These are phyloP conservation scores for Andrena minutula DNA, from an alignment of 2,888 invertebrate species.

Conservation along the genomic window DNA sequence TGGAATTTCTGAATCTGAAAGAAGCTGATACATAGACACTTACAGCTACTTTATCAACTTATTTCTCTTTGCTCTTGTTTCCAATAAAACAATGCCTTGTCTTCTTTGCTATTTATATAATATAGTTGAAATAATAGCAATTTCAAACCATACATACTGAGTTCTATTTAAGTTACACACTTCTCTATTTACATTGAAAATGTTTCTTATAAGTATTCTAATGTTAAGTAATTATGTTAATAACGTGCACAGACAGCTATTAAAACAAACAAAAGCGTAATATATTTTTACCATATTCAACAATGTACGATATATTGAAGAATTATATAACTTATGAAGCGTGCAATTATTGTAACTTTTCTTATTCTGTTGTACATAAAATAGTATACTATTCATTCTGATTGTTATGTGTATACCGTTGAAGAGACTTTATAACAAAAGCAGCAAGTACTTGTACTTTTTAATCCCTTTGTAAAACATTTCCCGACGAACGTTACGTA, in stretches of 20 bases:
- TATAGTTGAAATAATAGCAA: background rate
- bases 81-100: background rate
- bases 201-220: slow-evolving; percentile 19
- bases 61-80: background rate
- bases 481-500: background rate
- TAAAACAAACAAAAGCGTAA: background rate
- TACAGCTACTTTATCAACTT: background rate
- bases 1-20: background rate
- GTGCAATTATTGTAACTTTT: slow-evolving; percentile 20
- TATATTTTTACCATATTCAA: background rate
- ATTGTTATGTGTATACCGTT: slow-evolving; percentile 27
- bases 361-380: slow-evolving; percentile 11
- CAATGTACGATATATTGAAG: slow-evolving; percentile 6
- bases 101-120: background rate
- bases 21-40: too few species aligned
- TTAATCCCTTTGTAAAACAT: slow-evolving; percentile 3
- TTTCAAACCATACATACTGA: background rate
- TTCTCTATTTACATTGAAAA: background rate
- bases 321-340: slow-evolving; percentile 26
- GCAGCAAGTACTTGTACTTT: slow-evolving; percentile 8
- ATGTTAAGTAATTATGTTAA: background rate
- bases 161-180: background rate
- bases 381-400: slow-evolving; percentile 2
- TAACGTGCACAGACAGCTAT: background rate
- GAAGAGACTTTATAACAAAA: slow-evolving; percentile 39